Evolutionary conservation across 2,113 vertebrate genomes (phyloP).

Genomic region (Ictalurus furcatus): DNA sequence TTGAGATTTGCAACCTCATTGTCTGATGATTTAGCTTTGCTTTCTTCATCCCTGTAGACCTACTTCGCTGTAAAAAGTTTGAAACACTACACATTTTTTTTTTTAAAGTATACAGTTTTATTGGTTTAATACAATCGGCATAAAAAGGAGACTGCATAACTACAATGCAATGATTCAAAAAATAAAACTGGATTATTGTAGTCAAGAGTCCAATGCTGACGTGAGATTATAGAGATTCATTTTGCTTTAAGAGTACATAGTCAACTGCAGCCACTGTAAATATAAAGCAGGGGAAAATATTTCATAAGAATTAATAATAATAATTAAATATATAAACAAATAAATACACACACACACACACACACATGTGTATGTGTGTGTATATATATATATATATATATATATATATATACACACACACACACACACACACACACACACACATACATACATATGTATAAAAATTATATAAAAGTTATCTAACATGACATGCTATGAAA

Average conservation of each 20-base stretch:
- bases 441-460: no score
- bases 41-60: background rate
- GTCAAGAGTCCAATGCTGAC: background rate
- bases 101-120: slow-evolving; percentile 7
- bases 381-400: background rate
- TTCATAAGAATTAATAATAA: background rate
- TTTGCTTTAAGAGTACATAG: slow-evolving; percentile 77
- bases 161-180: background rate
- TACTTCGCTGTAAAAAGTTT: background rate
- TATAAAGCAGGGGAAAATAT: slow-evolving; percentile 36
- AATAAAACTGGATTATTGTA: background rate
- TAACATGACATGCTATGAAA: background rate
- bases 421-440: background rate
- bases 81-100: background rate
- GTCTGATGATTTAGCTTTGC: background rate
- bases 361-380: background rate
- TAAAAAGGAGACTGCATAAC: background rate
- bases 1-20: no score
- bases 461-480: background rate
- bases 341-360: background rate
- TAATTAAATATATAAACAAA: no score
- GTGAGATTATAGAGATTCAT: background rate
- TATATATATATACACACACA: no score
- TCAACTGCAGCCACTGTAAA: slow-evolving; percentile 79
- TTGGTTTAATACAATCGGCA: background rate